Percentiles rank a stretch among this genome's conserved stretches.
Evolutionary conservation across 2,113 vertebrate genomes (phyloP).

Genomic region (Clarias gariepinus): DNA sequence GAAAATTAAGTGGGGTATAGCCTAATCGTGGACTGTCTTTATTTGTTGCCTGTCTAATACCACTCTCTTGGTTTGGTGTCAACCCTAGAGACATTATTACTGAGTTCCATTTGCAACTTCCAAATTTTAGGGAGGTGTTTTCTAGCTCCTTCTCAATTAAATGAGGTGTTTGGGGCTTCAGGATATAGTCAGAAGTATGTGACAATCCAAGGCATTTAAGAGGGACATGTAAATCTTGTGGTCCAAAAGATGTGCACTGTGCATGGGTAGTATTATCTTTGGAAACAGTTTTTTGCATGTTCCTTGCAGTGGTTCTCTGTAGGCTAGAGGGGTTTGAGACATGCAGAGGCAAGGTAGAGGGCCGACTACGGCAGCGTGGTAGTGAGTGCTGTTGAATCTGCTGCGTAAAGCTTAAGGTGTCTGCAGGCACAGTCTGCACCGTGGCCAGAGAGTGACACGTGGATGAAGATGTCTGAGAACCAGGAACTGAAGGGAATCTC

Average conservation of each 20-base stretch:
- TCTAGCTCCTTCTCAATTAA: conserved; percentile 59
- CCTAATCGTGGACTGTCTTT: conserved; percentile 64
- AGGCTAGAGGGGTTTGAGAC: conserved; percentile 62
- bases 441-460: conserved; percentile 76
- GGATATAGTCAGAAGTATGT: conserved; percentile 58
- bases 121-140: conserved; percentile 41
- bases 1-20: conserved; percentile 65
- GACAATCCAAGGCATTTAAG: conserved; percentile 53
- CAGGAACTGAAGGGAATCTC: conserved; percentile 71
- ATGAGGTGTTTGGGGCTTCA: conserved; percentile 59
- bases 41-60: conserved; percentile 57
- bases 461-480: conserved; percentile 71
- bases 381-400: conserved; percentile 79
- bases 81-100: conserved; percentile 74
- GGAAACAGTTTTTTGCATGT: conserved; percentile 41
- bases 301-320: conserved; percentile 61
- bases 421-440: conserved; percentile 73
- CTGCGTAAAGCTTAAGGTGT: conserved; percentile 76
- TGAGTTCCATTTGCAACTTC: conserved; percentile 64
- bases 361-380: conserved; percentile 73
- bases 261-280: conserved; percentile 57
- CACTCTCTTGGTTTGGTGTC: conserved; percentile 67
- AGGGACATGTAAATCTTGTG: conserved; percentile 60
- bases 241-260: conserved; percentile 55
- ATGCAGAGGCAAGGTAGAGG: conserved; percentile 66